Base-by-base conservation (phyloP, 2,113 vertebrate species). In the Phalacrocorax brasilianus region DNA sequence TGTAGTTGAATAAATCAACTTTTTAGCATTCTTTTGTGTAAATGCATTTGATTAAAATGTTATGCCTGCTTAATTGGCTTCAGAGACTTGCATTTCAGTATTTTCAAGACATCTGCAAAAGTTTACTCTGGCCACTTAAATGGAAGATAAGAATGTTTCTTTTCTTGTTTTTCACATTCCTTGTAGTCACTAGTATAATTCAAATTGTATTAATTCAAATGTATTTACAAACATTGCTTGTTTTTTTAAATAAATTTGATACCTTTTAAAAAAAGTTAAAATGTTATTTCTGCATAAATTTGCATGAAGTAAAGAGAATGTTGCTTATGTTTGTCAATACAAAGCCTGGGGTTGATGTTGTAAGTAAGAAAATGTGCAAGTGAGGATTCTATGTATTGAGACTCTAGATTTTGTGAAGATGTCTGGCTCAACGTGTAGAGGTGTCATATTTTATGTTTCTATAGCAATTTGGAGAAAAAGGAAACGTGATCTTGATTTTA, bases 1-100 rank as follows among this genome's bases (percentile, higher is more conserved):
- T 86, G 68, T 67, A 55, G 47, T 80, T 91, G 65, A 80, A 95
- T 91, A 93, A 86, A 77, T 11, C 11, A 17, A 16, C 84, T 86
- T 86, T 96, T 91, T 88, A 74, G 32, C 38, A 27, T 92, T 67
- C 42, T 77, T 95, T 81, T 78, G 9, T 92, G 49, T 88, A 88
- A 95, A 72, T 73, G 40, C 53, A 16, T 83, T 76, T 83, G 63
- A 76, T 82, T 74, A 80, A 93, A 79, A 68, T 66, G 40, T 85
- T 85, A n/a, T 42, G 42, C 40, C 33, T 86, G 72, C 59, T 76
- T 90, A 73, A 76, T 14, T 94, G 63, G 35, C 35, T 90, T 70
- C 44, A 70, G 65, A 84, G 52, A 71, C 28, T 67, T 87, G n/a
- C 13, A 59, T 88, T 93, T 88, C 65, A 45, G 20, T 65, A 23